Evolutionary conservation across 2,888 invertebrate species (phyloP).

Genomic region (Villa cingulata): DNA sequence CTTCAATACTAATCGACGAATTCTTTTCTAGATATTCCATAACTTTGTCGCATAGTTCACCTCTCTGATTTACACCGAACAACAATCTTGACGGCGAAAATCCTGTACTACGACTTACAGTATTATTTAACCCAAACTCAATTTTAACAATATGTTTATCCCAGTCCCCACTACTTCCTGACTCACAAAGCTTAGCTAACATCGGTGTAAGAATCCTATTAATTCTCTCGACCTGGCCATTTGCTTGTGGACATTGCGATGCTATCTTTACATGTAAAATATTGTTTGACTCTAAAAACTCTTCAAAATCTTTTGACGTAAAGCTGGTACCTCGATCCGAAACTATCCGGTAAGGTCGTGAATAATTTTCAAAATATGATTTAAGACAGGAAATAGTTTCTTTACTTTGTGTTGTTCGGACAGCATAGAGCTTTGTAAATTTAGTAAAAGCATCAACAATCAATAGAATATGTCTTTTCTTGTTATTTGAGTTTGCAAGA

Average conservation of each 20-base stretch:
- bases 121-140: too few species aligned
- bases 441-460: conserved; percentile 28
- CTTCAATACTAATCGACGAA: too few species aligned
- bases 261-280: conserved; percentile 10
- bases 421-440: conserved; percentile 21
- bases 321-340: conserved; percentile 27
- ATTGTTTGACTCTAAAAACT: conserved; percentile 16
- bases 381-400: conserved; percentile 19
- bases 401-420: conserved; percentile 20
- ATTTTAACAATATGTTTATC: conserved; percentile 13
- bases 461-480: conserved; percentile 23
- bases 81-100: conserved; percentile 10
- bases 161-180: conserved; percentile 10
- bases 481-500: conserved; percentile 20
- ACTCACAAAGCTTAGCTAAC: too few species aligned
- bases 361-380: conserved; percentile 18
- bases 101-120: conserved; percentile 11
- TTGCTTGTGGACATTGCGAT: conserved; percentile 6
- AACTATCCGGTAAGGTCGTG: conserved; percentile 19
- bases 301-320: conserved; percentile 22
- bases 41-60: too few species aligned
- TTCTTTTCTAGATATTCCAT: too few species aligned
- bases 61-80: too few species aligned
- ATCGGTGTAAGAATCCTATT: conserved; percentile 13
- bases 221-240: conserved; percentile 15